A percentile compares a stretch with the other conserved stretches of the same genome.
phyloP scores from a whole-genome alignment of 2,888 invertebrate species.

The Nasonia oneida region DNA sequence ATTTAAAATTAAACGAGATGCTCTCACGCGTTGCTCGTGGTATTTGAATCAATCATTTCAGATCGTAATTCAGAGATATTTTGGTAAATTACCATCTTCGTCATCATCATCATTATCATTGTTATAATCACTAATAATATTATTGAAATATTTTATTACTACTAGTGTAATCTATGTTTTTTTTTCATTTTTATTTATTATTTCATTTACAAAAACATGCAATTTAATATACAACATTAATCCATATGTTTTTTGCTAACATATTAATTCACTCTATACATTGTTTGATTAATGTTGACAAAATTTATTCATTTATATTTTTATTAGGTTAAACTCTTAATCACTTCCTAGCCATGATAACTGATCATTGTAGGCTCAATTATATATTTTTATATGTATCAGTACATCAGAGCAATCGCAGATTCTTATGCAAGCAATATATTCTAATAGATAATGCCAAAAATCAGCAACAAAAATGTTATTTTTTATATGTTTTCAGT shows the following conservation, averaged over 20 bases:
- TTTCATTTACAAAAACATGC: background rate
- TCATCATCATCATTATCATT: slow-evolving; percentile 3
- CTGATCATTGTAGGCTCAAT: background rate
- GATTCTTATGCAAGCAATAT: background rate
- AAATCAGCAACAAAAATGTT: background rate
- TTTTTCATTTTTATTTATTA: background rate
- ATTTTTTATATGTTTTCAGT: background rate
- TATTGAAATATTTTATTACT: background rate
- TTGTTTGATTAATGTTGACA: too few species aligned
- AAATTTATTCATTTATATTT: background rate
- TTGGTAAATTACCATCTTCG: background rate
- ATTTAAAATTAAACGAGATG: slow-evolving; percentile 20
- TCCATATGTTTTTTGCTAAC: background rate
- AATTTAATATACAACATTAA: background rate
- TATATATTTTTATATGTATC: background rate
- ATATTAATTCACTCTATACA: background rate
- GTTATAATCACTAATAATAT: background rate
- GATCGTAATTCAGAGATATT: slow-evolving; percentile 32
- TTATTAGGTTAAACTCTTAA: background rate
- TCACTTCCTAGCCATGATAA: background rate
- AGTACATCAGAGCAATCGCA: background rate
- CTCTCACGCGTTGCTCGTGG: slow-evolving; percentile 14
- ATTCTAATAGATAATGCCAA: background rate
- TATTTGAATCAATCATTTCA: slow-evolving; percentile 15
- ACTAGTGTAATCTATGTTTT: background rate